A percentile compares a stretch with the other conserved stretches of the same genome.
Evolutionary conservation across 2,113 vertebrate genomes (phyloP).

Genomic region (Furnarius figulus): DNA sequence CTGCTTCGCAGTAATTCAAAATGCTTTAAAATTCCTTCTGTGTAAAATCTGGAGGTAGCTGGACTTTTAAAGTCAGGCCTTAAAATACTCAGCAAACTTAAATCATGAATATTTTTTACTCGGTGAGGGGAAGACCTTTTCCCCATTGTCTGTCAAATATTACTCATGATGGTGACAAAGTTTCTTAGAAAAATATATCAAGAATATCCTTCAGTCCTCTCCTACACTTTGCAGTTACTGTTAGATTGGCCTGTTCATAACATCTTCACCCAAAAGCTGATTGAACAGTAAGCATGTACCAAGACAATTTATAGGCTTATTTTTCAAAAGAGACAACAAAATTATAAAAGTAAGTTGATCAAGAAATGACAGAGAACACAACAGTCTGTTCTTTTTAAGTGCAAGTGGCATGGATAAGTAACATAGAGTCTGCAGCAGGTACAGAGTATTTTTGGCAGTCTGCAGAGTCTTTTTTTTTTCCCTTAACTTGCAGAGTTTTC

Average conservation of each 20-base stretch:
- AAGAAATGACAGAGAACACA: neutral
- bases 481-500: neutral
- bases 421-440: neutral
- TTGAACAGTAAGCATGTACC: neutral
- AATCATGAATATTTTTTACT: neutral
- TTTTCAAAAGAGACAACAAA: neutral
- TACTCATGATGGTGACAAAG: neutral
- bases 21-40: neutral
- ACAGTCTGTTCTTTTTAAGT: rapidly evolving
- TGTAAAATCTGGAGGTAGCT: neutral
- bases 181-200: neutral
- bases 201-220: neutral
- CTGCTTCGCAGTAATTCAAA: neutral
- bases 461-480: neutral
- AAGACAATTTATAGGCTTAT: neutral
- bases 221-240: neutral
- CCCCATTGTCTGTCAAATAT: neutral
- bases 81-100: neutral
- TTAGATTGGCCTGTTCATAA: neutral
- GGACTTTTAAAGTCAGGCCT: neutral
- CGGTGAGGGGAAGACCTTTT: neutral
- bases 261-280: neutral
- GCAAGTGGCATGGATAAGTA: neutral
- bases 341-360: neutral
- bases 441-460: neutral